Conservation (phyloP, 2,113 vertebrate genomes). For the Enhydra lutris region DNA sequence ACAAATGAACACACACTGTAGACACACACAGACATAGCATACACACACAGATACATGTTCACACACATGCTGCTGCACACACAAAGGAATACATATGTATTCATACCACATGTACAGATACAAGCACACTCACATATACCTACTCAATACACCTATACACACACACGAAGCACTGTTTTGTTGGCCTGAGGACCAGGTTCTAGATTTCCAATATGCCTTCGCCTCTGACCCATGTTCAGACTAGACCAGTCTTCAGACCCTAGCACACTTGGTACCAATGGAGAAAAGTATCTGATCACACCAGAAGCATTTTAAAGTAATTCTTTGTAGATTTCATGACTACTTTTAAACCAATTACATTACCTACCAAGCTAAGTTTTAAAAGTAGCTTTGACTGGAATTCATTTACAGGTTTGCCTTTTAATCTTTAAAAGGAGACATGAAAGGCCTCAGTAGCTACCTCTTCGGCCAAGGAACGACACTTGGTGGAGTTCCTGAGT, state of each 20-base stretch:
- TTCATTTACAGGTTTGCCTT: slow-evolving; percentile 58
- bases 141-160: background rate
- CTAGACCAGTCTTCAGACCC: background rate
- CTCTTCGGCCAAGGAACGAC: background rate
- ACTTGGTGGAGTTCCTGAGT: background rate
- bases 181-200: background rate
- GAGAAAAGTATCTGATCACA: background rate
- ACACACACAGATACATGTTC: background rate
- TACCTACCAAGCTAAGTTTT: background rate
- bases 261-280: background rate
- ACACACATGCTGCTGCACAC: background rate
- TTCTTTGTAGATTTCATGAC: background rate
- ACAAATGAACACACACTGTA: background rate
- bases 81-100: background rate
- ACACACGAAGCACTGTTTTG: background rate
- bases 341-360: background rate
- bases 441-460: background rate
- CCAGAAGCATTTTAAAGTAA: background rate
- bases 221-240: background rate
- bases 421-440: background rate
- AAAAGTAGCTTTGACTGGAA: slow-evolving; percentile 54
- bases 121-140: background rate
- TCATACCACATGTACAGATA: background rate
- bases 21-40: background rate
- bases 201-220: background rate